Conservation (phyloP, 2,888 invertebrate species). For the Volucella bombylans region DNA sequence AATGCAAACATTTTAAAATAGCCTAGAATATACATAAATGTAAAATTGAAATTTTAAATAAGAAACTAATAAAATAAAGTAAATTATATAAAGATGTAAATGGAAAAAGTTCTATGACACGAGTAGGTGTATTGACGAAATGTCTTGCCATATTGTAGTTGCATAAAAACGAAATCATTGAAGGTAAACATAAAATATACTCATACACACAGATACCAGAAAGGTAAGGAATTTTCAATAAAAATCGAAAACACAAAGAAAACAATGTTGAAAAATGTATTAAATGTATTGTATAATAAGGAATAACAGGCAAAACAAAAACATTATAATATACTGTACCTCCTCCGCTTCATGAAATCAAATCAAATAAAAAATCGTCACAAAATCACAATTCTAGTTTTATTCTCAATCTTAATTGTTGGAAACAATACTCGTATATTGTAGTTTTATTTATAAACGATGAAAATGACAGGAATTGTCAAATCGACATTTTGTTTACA, state of each 20-base stretch:
- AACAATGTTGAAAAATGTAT: constrained; percentile 47
- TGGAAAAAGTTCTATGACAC: constrained; percentile 23
- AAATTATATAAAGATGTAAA: constrained; percentile 14
- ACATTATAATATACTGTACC: constrained; percentile 59
- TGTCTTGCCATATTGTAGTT: constrained; percentile 61
- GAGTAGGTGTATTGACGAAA: constrained; percentile 30
- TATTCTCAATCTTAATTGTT: not conserved
- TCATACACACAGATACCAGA: constrained; percentile 46
- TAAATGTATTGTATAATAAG: constrained; percentile 62
- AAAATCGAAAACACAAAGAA: constrained; percentile 2
- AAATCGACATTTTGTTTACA: too few species aligned
- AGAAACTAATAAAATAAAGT: not conserved
- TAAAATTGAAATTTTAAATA: constrained; percentile 9
- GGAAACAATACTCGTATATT: too few species aligned
- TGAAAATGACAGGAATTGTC: too few species aligned
- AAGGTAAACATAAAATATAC: constrained; percentile 28
- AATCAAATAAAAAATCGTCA: constrained; percentile 58
- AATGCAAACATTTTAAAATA: constrained; percentile 47
- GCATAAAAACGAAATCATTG: not conserved
- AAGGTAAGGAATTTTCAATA: constrained; percentile 14
- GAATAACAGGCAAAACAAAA: constrained; percentile 9
- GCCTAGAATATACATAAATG: constrained; percentile 35
- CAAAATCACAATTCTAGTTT: constrained; percentile 13
- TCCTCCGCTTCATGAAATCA: constrained; percentile 63
- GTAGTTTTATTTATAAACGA: too few species aligned